Conservation (phyloP, 2,888 invertebrate genomes). For the Amitus sp. region DNA sequence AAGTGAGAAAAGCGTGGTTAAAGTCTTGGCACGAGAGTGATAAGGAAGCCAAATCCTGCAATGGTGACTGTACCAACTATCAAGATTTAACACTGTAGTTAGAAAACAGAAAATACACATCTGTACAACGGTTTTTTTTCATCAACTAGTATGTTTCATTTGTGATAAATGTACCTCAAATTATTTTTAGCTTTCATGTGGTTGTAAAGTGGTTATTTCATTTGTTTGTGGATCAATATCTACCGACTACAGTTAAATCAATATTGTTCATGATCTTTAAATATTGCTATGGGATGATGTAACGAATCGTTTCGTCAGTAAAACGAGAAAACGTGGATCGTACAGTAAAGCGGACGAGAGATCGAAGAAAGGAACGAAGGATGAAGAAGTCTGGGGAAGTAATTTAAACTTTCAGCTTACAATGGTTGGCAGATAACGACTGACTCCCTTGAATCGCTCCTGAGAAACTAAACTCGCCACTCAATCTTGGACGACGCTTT, state of each 20-base stretch:
- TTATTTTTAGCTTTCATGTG: too few species aligned
- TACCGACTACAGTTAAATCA: constrained; percentile 26
- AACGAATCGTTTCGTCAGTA: constrained; percentile 25
- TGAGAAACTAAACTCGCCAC: constrained; percentile 48
- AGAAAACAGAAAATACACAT: constrained; percentile 1
- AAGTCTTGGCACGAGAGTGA: constrained; percentile 3
- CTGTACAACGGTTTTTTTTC: too few species aligned
- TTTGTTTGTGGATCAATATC: constrained; percentile 1
- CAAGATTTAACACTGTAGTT: constrained; percentile 6
- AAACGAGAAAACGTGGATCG: constrained; percentile 24
- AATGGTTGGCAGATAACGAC: constrained; percentile 40
- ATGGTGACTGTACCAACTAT: not conserved
- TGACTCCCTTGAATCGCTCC: constrained; percentile 45
- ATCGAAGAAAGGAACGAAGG: constrained; percentile 29
- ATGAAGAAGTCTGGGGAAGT: constrained; percentile 47
- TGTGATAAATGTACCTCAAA: too few species aligned
- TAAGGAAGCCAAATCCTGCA: not conserved
- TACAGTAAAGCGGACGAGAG: constrained; percentile 19
- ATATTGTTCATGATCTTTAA: constrained; percentile 28
- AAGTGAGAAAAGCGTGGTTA: not conserved
- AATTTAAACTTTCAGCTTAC: constrained; percentile 51
- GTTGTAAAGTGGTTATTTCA: too few species aligned
- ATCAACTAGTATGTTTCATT: too few species aligned
- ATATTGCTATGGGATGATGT: constrained; percentile 21
- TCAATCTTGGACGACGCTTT: constrained; percentile 38